Conservation (phyloP, 2,113 vertebrate genomes). For the Aplodontia rufa region DNA sequence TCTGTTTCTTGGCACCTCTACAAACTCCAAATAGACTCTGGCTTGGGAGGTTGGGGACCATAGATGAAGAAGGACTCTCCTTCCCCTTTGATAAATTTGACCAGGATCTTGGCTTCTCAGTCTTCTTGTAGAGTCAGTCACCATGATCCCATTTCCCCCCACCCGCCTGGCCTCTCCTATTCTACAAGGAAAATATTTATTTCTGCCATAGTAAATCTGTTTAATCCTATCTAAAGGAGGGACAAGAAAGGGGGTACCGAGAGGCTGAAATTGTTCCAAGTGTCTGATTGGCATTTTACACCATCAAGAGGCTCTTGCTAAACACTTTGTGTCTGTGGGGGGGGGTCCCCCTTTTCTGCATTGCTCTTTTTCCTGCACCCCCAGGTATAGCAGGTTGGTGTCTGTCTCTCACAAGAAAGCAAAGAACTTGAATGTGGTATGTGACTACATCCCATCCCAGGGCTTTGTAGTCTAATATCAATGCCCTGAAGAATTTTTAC, state of each 20-base stretch:
- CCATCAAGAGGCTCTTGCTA: not conserved
- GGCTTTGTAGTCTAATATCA: conserved; percentile 54
- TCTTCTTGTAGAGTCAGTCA: not conserved
- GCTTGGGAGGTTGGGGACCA: not conserved
- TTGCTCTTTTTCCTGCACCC: not conserved
- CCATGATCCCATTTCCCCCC: not conserved
- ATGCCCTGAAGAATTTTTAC: conserved; percentile 66
- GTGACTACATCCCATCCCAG: conserved; percentile 1
- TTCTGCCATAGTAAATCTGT: not conserved
- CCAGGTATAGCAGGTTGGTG: not conserved
- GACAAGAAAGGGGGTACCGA: not conserved
- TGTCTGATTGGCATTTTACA: not conserved
- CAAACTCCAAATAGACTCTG: not conserved
- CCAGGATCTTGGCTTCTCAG: conserved; percentile 16
- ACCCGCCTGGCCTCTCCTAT: not conserved
- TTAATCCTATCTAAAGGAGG: not conserved
- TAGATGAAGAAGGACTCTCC: not conserved
- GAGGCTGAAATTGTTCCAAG: not conserved
- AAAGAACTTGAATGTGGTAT: not conserved
- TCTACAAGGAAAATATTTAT: conserved; percentile 36
- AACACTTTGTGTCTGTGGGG: not conserved
- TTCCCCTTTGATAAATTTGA: not conserved
- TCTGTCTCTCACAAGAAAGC: not conserved
- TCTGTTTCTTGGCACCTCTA: conserved; percentile 15
- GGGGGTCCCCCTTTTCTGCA: not conserved